Evolutionary conservation across 1,140 invertebrate species (phyloP).

Genomic region (Rhyacophila brunnea): DNA sequence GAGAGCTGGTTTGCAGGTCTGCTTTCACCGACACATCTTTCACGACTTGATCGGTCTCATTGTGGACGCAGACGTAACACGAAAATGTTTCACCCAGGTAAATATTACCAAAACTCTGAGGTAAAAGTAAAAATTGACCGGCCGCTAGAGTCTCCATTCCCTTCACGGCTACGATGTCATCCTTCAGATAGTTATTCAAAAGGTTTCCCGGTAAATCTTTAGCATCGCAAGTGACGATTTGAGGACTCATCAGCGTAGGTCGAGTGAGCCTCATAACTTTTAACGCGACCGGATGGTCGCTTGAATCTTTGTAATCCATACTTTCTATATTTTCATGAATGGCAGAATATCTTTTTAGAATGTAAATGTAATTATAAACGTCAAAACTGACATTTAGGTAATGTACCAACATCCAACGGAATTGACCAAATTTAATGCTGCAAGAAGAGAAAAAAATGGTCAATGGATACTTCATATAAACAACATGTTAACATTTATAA

Average conservation of each 20-base stretch:
- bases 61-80: constrained; percentile 95
- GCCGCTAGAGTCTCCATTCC: constrained; percentile 80
- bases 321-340: not conserved
- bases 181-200: constrained; percentile 72
- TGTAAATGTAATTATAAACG: no score
- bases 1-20: constrained; percentile 89
- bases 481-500: no score
- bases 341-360: no score
- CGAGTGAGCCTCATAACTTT: constrained; percentile 93
- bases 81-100: constrained; percentile 94
- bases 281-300: constrained; percentile 51
- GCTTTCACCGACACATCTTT: constrained; percentile 83
- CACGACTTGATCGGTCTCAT: constrained; percentile 82
- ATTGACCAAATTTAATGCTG: no score
- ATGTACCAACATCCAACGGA: no score
- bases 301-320: constrained; percentile 51
- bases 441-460: no score
- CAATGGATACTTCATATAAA: no score
- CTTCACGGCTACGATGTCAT: constrained; percentile 73
- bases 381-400: no score
- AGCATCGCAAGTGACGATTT: constrained; percentile 78
- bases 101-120: constrained; percentile 91
- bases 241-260: constrained; percentile 77
- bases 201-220: constrained; percentile 81
- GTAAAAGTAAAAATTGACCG: constrained; percentile 86